Evolutionary conservation across 2,113 vertebrate genomes (phyloP).

Genomic region (Coregonus clupeaformis): DNA sequence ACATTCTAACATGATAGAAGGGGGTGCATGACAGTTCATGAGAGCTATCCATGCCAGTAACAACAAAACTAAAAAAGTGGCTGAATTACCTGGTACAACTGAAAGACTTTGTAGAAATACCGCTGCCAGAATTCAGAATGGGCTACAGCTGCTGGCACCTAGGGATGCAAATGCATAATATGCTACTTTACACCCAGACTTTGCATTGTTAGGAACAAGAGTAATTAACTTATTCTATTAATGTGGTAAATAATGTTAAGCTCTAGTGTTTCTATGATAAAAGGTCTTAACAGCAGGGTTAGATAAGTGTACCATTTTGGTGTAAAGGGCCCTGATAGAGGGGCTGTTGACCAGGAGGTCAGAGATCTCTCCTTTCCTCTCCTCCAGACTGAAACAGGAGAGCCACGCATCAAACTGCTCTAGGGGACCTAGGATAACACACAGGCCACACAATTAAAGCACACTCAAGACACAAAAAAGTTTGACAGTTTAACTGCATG

Average conservation of each 20-base stretch:
- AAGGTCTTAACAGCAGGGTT: neutral
- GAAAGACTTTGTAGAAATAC: slow-evolving; percentile 96
- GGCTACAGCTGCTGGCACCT: slow-evolving; percentile 94
- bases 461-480: too few species aligned
- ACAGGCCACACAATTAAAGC: neutral
- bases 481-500: too few species aligned
- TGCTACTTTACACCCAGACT: neutral
- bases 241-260: too few species aligned
- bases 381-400: slow-evolving; percentile 82
- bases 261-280: neutral
- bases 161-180: slow-evolving; percentile 11
- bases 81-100: slow-evolving; percentile 87
- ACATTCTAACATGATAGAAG: too few species aligned
- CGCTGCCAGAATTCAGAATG: slow-evolving; percentile 96
- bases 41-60: too few species aligned
- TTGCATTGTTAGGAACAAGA: too few species aligned
- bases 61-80: too few species aligned
- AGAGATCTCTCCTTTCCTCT: slow-evolving; percentile 89
- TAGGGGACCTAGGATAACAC: slow-evolving; percentile 77
- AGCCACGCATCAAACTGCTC: slow-evolving; percentile 91
- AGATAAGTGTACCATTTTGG: slow-evolving; percentile 87
- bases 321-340: slow-evolving; percentile 92
- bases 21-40: too few species aligned
- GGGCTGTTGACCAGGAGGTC: slow-evolving; percentile 90
- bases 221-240: too few species aligned